phyloP scores from a whole-genome alignment of 1,140 invertebrate species.

The Sitobion miscanthi region DNA sequence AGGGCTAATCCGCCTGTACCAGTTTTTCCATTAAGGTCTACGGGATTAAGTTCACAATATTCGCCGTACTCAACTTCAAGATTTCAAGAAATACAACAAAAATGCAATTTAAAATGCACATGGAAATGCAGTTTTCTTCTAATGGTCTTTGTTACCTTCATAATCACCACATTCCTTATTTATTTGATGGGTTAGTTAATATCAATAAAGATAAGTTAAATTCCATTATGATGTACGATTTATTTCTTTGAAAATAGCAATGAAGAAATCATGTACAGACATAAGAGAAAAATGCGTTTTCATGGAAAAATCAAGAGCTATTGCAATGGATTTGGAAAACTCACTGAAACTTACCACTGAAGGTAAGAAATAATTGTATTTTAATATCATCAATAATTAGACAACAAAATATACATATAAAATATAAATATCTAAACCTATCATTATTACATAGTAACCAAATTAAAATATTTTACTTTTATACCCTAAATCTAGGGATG shows the following conservation, averaged over 20 bases:
- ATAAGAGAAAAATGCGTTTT: conserved; percentile 28
- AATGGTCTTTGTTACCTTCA: neutral
- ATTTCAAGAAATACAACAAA: conserved; percentile 47
- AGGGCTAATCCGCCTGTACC: conserved; percentile 37
- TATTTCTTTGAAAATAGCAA: neutral
- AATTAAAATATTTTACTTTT: neutral
- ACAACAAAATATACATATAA: no score
- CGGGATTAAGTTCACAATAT: conserved; percentile 35
- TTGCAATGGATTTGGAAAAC: conserved; percentile 27
- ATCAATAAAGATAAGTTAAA: neutral
- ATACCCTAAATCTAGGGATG: neutral
- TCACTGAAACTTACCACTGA: conserved; percentile 4
- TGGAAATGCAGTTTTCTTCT: conserved; percentile 49
- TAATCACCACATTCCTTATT: neutral
- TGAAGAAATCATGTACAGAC: conserved; percentile 33
- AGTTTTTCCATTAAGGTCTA: conserved; percentile 43
- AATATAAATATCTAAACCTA: no score
- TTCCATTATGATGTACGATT: neutral
- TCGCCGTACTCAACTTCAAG: conserved; percentile 39
- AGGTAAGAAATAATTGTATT: conserved; percentile 14
- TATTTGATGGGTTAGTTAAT: conserved; percentile 23
- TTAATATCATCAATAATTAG: neutral
- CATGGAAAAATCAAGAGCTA: neutral
- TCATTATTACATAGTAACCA: neutral
- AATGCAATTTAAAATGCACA: conserved; percentile 49